Evolutionary conservation across 2,888 invertebrate genomes (phyloP), one percentile per base, ranked within the genome.

Genomic region (Hirtodrosophila cameraria): DNA sequence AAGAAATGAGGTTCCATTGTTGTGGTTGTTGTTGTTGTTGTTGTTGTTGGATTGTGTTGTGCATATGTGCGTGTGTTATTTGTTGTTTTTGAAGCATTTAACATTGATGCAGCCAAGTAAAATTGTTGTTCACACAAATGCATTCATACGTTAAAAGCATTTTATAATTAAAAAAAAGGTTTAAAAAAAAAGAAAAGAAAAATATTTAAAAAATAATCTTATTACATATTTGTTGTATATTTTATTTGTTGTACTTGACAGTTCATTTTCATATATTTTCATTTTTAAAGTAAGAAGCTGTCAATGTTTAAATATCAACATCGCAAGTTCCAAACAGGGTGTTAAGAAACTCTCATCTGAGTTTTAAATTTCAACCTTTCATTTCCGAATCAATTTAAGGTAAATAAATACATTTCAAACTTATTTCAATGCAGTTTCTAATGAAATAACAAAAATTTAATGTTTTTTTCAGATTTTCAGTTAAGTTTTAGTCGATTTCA

Each of bases 71-170:
- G n/a, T 33, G 28, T 28, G 45, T 59, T 57, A 65, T 60, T 60
- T 42, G 52, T 60, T 59, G 46, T 67, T 57, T 50, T 59, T 53
- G 41, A 62, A 48, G 54, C 31, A 65, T 64, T 68, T 45, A 76
- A 74, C 62, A 75, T 69, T 71, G 72, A 82, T 71, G 69, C 75
- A 79, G 85, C 75, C 72, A 65, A 80, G 66, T 55, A 69, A 42
- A 65, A 45, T 46, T 60, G 23, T 58, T 16, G 57, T 66, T 53
- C 79, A 67, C 76, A 84, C 61, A 52, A 55, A 57, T 53, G 46
- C 18, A 54, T 66, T 58, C 55, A 38, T 35, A 46, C 9, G 36
- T 27, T 12, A 20, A 43, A 50, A 50, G 68, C 45, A 35, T 45
- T 63, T 52, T 58, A 52, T 54, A 73, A 73, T 54, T 53, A 39